Base-by-base conservation (phyloP, 1,140 invertebrate genomes). In the Aphis gossypii region DNA sequence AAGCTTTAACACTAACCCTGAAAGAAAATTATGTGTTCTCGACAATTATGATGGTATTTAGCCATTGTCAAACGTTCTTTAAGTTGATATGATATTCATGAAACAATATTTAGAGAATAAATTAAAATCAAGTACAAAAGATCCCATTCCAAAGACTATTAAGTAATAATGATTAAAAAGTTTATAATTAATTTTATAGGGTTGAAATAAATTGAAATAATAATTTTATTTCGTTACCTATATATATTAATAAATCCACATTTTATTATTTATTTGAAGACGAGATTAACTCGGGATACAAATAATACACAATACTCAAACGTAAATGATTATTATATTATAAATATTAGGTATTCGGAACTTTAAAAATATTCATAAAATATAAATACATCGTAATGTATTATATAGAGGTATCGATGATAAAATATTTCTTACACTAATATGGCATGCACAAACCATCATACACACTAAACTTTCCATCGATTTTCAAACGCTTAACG, bases 191-290 rank as follows among this genome's bases (percentile, higher is more conserved):
- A 20, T 76, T 18, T 68, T 76, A 76, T 76, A 76, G 60, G 14
- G 60, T n/a, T n/a, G 60, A 76, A n/a, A 76, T 76, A 76, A 76
- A 76, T 76, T n/a, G 30, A 76, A 76, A 76, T 30, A n/a, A 76
- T 76, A 76, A 76, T 76, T 11, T n/a, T 76, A 76, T 76, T n/a
- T 76, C 11, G 30, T 4, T 30, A 30, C 25, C 46, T 46, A 46
- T 0, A 9, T 46, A 46, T 25, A 25, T 56, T n/a, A 68, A n/a
- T n/a, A 68, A n/a, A 68, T 14, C 11, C 30, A n/a, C 2, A n/a
- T 68, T 68, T 68, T 68, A 68, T 68, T n/a, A 76, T 76, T 76
- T 76, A 76, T 76, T n/a, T n/a, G 60, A 68, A 76, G 30, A 76
- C n/a, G 30, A 76, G 18, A 76, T 30, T 7, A 51, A n/a, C 30